Base-by-base conservation (phyloP, 2,888 invertebrate genomes). In the Apodemia duryi region DNA sequence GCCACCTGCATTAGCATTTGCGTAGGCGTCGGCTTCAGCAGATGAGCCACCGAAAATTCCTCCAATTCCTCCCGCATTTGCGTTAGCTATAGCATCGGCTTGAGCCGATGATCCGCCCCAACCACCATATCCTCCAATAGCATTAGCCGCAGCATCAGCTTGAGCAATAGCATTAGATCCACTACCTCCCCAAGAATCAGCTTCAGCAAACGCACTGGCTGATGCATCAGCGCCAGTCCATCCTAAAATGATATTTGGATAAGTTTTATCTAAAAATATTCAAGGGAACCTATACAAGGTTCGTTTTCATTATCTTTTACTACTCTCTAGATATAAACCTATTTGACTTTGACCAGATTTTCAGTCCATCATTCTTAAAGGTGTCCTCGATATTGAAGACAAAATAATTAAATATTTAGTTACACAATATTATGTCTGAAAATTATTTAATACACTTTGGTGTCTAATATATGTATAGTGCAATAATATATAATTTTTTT, bases 1-100 rank as follows among this genome's bases (percentile, higher is more conserved):
- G 9, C 63, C 66, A 6, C 61, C 64, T 7, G 68, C 61, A 6
- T 41, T 65, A 2, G 72, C 71, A 38, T 66, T 70, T 0, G 70
- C 71, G 21, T 60, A 65, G 13, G 72, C 72, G n/a, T 72, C 66
- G 1, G 73, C 70, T 35, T 69, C 61, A n/a, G 70, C 70, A 13
- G 62, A 51, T 29, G 68, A 65, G 4, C 67, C 68, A 10, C 70
- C 69, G 28, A 60, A 49, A 2, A 43, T 43, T 9, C 65, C 64
- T 13, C 67, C 68, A n/a, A 29, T 51, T 28, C 65, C 71, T 41
- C 64, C 65, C 6, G 46, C 21, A 3, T 43, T 35, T 21, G 71
- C 67, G 61, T 70, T 67, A 10, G 71, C 73, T 29, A 13, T n/a
- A 5, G 72, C 71, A 13, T 69, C 63, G 2, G 70, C 72, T 28